phyloP scores from a whole-genome alignment of 2,113 vertebrate species.

The Tauraco erythrolophus region DNA sequence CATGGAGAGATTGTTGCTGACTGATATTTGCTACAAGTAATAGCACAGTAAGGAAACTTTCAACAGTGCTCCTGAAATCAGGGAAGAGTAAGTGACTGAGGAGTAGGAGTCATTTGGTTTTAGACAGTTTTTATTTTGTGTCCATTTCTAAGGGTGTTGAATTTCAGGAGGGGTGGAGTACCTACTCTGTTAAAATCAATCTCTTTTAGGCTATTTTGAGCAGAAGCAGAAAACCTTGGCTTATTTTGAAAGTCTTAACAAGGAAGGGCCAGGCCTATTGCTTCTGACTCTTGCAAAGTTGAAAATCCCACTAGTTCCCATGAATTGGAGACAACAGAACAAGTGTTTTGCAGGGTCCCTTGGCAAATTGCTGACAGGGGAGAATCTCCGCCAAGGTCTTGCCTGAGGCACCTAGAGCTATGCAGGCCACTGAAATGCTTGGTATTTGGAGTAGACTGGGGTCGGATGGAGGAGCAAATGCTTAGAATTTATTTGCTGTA shows the following conservation, averaged over 20 bases:
- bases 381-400: background rate
- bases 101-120: background rate
- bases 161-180: background rate
- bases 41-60: background rate
- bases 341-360: background rate
- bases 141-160: background rate
- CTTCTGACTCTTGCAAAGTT: background rate
- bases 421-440: background rate
- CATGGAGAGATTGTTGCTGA: accelerated
- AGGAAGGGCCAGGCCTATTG: background rate
- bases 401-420: background rate
- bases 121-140: background rate
- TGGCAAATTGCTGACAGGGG: background rate
- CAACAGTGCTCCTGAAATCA: background rate
- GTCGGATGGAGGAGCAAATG: background rate
- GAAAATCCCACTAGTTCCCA: background rate
- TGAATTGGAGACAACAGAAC: background rate
- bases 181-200: background rate
- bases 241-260: background rate
- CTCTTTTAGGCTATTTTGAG: background rate
- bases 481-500: background rate
- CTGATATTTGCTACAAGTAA: background rate
- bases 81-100: background rate
- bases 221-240: background rate
- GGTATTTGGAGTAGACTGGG: background rate